These are phyloP conservation scores for Trissolcus brochymenae DNA, from an alignment of 2,888 invertebrate genomes.

Conservation along the genomic window DNA sequence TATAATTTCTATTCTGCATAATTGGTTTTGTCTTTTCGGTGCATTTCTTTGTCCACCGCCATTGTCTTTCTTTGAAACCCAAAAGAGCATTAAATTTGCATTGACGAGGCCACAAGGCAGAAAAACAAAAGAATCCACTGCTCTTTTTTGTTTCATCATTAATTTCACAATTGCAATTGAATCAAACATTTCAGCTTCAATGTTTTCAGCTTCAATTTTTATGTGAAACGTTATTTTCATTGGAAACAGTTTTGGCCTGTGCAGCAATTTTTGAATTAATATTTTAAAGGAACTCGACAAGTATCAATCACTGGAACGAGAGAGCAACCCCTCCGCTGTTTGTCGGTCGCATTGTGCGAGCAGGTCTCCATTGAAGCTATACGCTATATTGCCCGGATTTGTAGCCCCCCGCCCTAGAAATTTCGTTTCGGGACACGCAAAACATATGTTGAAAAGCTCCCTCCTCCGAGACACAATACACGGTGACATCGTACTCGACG, in stretches of 20 bases:
- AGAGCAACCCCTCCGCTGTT: conserved; percentile 22
- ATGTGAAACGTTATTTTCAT: background rate
- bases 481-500: conserved; percentile 46
- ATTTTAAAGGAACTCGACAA: conserved; percentile 27
- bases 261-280: conserved; percentile 3
- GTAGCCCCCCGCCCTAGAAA: conserved; percentile 46
- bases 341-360: conserved; percentile 28
- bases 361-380: conserved; percentile 48
- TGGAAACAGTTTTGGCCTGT: background rate
- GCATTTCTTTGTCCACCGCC: conserved; percentile 2
- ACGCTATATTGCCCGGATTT: conserved; percentile 45
- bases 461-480: conserved; percentile 47
- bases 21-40: background rate
- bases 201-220: background rate
- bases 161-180: conserved; percentile 21
- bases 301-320: conserved; percentile 35
- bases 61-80: conserved; percentile 3
- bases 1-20: conserved; percentile 1
- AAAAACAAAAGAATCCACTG: conserved; percentile 44
- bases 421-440: conserved; percentile 46
- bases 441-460: conserved; percentile 59
- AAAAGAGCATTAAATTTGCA: conserved; percentile 22
- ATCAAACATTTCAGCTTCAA: background rate
- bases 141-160: conserved; percentile 25
- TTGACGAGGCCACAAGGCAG: conserved; percentile 38